A percentile compares a stretch with the other conserved stretches of the same genome.
These are phyloP conservation scores for Vombatus ursinus DNA, from an alignment of 2,113 vertebrate genomes.

Conservation along the genomic window DNA sequence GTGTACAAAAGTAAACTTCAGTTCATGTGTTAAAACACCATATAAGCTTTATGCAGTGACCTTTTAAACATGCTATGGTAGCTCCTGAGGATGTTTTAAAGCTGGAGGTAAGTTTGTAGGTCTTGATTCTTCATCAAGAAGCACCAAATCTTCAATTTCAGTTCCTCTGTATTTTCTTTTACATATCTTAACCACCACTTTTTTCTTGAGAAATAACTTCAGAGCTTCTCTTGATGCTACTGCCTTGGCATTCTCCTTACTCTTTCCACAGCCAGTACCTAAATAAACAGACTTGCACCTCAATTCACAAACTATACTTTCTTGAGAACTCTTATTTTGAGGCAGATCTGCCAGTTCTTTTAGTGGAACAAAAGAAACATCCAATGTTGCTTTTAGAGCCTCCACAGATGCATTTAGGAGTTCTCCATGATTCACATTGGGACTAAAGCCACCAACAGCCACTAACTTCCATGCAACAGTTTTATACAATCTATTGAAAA, in stretches of 20 bases:
- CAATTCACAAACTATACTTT: slow-evolving; percentile 97
- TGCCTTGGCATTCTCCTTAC: slow-evolving; percentile 92
- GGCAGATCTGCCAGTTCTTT: slow-evolving; percentile 96
- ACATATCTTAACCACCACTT: slow-evolving; percentile 94
- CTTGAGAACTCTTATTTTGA: slow-evolving; percentile 92
- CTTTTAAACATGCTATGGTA: slow-evolving; percentile 77
- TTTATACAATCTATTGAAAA: slow-evolving; percentile 98
- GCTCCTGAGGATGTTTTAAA: slow-evolving; percentile 92
- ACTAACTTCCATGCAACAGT: slow-evolving; percentile 98
- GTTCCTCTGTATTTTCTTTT: slow-evolving; percentile 92
- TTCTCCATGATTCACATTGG: slow-evolving; percentile 93
- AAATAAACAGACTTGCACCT: slow-evolving; percentile 96
- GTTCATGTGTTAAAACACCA: slow-evolving; percentile 79
- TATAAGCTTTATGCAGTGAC: slow-evolving; percentile 64
- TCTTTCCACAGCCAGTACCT: slow-evolving; percentile 96
- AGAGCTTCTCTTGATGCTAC: slow-evolving; percentile 97
- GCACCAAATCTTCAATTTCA: slow-evolving; percentile 95
- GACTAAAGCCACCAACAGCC: slow-evolving; percentile 94
- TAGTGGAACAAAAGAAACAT: slow-evolving; percentile 94
- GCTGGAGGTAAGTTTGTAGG: slow-evolving; percentile 94
- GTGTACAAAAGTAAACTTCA: slow-evolving; percentile 84
- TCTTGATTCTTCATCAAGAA: slow-evolving; percentile 94
- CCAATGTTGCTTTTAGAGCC: slow-evolving; percentile 93
- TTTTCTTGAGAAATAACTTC: slow-evolving; percentile 96
- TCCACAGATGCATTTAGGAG: slow-evolving; percentile 93